Evolutionary conservation across 2,113 vertebrate genomes (phyloP), one percentile per base, ranked within the genome.

Genomic region (Datnioides undecimradiatus): DNA sequence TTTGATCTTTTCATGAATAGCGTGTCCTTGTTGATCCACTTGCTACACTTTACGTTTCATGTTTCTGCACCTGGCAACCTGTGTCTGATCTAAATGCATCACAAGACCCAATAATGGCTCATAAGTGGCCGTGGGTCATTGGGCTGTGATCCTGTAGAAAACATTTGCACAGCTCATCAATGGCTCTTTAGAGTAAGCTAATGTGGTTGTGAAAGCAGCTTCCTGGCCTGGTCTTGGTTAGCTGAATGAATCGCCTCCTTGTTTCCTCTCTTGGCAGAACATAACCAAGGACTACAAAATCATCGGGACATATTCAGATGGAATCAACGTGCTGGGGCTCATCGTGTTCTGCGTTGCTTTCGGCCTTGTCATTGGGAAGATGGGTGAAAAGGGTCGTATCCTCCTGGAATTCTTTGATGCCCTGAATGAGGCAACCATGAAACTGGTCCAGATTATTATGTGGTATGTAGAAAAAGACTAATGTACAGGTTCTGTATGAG

Each of bases 401-500:
- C 94, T 99, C 63, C 90, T 99, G 87, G 98, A 99, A 46, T 99
- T 99, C 62, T 99, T 99, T 79, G 97, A 97, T n/a, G 98, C 98
- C 0, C 75, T 99, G 70, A 99, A 97, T 0, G 98, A 99, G 41
- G 97, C 97, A 38, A 99, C 98, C 36, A 99, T 99, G 98, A 96
- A 95, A 87, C 95, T 99, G 9, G 97, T 99, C 73, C 97, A 98
- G 63, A 97, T 99, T 81, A 97, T 99, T 68, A 99, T 99, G 98
- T 98, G 97, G 98, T 99, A 93, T 91, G 97, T 91, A 14, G 8
- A 6, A 29, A 29, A 43, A 19, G 23, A 38, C 2, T 34, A 33
- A 34, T 27, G 43, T 60, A 25, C 27, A 45, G 23, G 27, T n/a
- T n/a, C n/a, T n/a, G n/a, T 45, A 21, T 33, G 14, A 2, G 5